A percentile compares a stretch with the other conserved stretches of the same genome.
phyloP scores from a whole-genome alignment of 2,888 invertebrate genomes.

The Hirtodrosophila confusa region DNA sequence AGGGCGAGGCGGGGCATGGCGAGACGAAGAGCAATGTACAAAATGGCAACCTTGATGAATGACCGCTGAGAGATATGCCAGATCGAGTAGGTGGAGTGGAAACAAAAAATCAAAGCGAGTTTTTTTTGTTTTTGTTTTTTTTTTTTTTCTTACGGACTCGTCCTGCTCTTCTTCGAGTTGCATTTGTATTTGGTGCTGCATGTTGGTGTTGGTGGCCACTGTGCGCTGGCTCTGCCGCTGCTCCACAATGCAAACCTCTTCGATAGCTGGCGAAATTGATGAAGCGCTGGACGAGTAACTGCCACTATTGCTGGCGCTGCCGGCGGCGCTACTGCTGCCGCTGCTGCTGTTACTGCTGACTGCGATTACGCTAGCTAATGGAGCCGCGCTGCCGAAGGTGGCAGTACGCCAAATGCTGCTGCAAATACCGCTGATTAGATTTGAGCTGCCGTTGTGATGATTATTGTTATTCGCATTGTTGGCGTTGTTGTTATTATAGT shows the following conservation, averaged over 20 bases:
- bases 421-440: constrained; percentile 75
- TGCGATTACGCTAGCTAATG: constrained; percentile 59
- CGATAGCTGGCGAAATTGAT: constrained; percentile 51
- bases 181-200: constrained; percentile 21
- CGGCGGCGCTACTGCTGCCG: constrained; percentile 40
- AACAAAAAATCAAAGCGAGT: constrained; percentile 50
- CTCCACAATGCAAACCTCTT: constrained; percentile 50
- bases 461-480: constrained; percentile 44
- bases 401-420: constrained; percentile 81
- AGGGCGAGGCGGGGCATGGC: constrained; percentile 12
- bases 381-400: constrained; percentile 75
- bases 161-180: constrained; percentile 60
- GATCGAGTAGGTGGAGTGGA: constrained; percentile 42
- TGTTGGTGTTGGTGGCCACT: constrained; percentile 31
- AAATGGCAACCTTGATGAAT: constrained; percentile 51
- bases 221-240: constrained; percentile 54
- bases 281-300: constrained; percentile 69
- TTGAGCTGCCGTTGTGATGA: constrained; percentile 43
- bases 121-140: constrained; percentile 15
- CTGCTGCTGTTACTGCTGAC: constrained; percentile 40
- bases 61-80: constrained; percentile 58
- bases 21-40: constrained; percentile 40
- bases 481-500: constrained; percentile 38
- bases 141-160: constrained; percentile 74
- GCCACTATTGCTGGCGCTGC: constrained; percentile 41